These are phyloP conservation scores for Poecile montanus DNA, from an alignment of 2,797 vertebrate genomes.

Conservation along the genomic window DNA sequence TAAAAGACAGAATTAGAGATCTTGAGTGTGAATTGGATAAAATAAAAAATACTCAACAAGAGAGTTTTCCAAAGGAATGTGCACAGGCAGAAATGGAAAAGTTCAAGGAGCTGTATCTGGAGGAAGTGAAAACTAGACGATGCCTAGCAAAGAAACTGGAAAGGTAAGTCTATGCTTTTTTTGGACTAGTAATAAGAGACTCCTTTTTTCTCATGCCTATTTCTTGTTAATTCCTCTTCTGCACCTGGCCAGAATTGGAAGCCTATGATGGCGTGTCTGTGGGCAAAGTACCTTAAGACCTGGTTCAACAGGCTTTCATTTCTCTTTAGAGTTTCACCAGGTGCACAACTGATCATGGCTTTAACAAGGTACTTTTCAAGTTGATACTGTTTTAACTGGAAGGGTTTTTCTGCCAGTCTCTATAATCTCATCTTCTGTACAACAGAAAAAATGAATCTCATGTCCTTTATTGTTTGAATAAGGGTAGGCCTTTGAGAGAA, in stretches of 20 bases:
- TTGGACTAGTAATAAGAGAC: neutral
- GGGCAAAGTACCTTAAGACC: neutral
- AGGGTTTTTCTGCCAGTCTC: neutral
- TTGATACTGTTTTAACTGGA: neutral
- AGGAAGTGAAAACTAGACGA: conserved; percentile 83
- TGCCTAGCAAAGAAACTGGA: conserved; percentile 83
- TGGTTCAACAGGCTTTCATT: neutral
- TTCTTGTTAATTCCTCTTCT: neutral
- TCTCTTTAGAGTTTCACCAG: neutral
- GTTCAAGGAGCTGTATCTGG: conserved; percentile 83
- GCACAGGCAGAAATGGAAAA: conserved; percentile 80
- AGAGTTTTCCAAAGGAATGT: conserved; percentile 81
- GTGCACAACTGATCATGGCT: neutral
- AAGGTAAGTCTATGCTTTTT: conserved; percentile 69
- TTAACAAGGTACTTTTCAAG: neutral
- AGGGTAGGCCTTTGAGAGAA: neutral
- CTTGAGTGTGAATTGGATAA: conserved; percentile 82
- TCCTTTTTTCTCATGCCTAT: neutral
- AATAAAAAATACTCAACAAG: conserved; percentile 77
- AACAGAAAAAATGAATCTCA: neutral
- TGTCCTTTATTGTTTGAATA: neutral
- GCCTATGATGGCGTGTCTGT: neutral
- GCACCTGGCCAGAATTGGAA: neutral
- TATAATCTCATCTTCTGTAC: neutral
- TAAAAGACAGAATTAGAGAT: conserved; percentile 85